Evolutionary conservation across 2,888 invertebrate genomes (phyloP).

Genomic region (Atherix ibis): DNA sequence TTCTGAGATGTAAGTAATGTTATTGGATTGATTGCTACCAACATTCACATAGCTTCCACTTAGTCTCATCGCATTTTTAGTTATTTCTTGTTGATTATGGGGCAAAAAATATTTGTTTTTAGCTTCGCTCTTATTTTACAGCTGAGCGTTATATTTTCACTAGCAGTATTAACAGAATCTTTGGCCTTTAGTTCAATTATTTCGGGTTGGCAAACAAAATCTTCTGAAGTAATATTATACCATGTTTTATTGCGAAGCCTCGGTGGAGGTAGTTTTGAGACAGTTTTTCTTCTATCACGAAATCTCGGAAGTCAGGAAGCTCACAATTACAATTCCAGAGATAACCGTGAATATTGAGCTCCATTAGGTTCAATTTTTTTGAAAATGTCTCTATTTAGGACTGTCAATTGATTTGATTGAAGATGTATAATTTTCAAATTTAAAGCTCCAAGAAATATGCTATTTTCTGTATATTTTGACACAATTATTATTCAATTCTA

Average conservation of each 20-base stretch:
- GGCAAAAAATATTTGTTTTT: conserved; percentile 53
- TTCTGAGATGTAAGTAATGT: no score
- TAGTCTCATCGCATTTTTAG: conserved; percentile 31
- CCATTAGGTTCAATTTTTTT: conserved; percentile 49
- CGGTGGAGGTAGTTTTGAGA: conserved; percentile 54
- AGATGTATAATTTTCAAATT: conserved; percentile 52
- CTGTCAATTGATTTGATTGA: conserved; percentile 56
- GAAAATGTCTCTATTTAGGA: conserved; percentile 48
- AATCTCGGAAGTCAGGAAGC: conserved; percentile 61
- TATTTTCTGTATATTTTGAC: conserved; percentile 50
- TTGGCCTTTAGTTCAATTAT: conserved; percentile 43
- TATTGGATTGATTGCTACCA: no score
- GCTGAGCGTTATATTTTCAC: conserved; percentile 51
- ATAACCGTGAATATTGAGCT: conserved; percentile 62
- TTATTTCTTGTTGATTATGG: conserved; percentile 36
- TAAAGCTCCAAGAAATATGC: conserved; percentile 54
- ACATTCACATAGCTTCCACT: no score
- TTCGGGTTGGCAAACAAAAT: conserved; percentile 70
- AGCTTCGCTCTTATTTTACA: conserved; percentile 61
- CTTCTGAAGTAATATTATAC: conserved; percentile 51
- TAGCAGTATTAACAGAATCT: conserved; percentile 43
- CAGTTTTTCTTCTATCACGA: conserved; percentile 54
- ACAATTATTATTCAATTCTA: conserved; percentile 61
- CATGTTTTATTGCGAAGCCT: conserved; percentile 53
- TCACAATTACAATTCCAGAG: conserved; percentile 83